Percentiles rank a stretch among this genome's conserved stretches.
phyloP scores from a whole-genome alignment of 2,797 vertebrate species.

The Ctenopoma kingsleyae region DNA sequence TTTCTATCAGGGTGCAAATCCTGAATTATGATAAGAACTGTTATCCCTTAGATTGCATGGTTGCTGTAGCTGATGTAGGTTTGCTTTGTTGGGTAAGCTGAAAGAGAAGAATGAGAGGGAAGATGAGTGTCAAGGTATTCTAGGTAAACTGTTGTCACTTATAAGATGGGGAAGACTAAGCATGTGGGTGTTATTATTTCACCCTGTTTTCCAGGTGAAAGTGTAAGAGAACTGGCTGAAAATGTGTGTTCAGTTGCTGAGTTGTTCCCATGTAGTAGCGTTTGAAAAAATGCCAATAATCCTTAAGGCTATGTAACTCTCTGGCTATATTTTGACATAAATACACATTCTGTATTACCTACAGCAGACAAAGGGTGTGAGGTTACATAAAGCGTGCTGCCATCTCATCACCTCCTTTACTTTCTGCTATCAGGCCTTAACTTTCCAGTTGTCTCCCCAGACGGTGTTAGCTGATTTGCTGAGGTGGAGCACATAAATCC shows the following conservation, averaged over 20 bases:
- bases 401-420: not conserved
- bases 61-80: constrained; percentile 99
- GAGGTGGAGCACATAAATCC: constrained; percentile 80
- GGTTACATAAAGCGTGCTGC: constrained; percentile 11
- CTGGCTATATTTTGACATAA: not conserved
- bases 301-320: not conserved
- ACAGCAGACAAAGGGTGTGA: constrained; percentile 4
- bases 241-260: not conserved
- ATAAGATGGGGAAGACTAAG: constrained; percentile 5
- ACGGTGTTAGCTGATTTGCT: constrained; percentile 68
- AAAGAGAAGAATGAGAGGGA: constrained; percentile 69
- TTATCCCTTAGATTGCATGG: constrained; percentile 92
- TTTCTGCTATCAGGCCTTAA: constrained; percentile 58
- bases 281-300: constrained; percentile 2
- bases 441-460: constrained; percentile 60
- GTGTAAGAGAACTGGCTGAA: constrained; percentile 11
- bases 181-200: constrained; percentile 4
- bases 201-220: not conserved
- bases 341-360: constrained; percentile 15
- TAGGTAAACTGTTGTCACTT: constrained; percentile 5
- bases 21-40: constrained; percentile 59
- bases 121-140: constrained; percentile 34
- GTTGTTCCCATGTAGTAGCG: not conserved
- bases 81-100: constrained; percentile 96
- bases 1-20: constrained; percentile 65